phyloP scores from a whole-genome alignment of 2,888 invertebrate genomes.

The Pecten maximus region DNA sequence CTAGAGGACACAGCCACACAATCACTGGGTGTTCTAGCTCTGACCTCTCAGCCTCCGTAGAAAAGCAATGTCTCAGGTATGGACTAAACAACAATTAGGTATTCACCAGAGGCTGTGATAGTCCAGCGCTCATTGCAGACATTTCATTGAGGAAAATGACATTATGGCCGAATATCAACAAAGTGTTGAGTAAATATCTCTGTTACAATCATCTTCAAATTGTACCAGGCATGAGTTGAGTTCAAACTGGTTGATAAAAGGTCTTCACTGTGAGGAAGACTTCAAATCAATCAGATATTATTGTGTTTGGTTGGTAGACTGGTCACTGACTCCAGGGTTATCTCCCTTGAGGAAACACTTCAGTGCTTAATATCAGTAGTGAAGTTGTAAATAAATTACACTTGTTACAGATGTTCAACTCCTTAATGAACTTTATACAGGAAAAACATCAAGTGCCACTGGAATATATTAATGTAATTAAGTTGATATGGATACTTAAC shows the following conservation, averaged over 20 bases:
- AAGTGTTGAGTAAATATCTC: no score
- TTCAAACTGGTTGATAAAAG: not conserved
- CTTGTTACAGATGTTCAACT: not conserved
- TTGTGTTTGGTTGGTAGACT: not conserved
- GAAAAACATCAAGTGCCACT: not conserved
- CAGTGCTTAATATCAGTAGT: not conserved
- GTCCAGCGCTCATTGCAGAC: no score
- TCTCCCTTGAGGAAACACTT: not conserved
- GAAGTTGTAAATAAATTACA: not conserved
- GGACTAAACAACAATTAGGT: no score
- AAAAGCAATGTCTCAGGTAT: no score
- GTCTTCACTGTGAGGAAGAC: not conserved
- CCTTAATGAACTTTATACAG: not conserved
- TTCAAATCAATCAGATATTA: not conserved
- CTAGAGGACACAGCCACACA: no score
- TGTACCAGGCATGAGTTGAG: not conserved
- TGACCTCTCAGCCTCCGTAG: no score
- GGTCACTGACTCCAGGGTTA: not conserved
- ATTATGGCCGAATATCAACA: no score
- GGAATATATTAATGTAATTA: not conserved
- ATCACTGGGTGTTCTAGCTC: no score
- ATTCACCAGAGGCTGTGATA: no score
- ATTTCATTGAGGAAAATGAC: no score
- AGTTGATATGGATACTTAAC: slow-evolving; percentile 8
- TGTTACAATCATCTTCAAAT: not conserved